Evolutionary conservation across 1,140 invertebrate species (phyloP).

Genomic region (Nasonia giraulti): DNA sequence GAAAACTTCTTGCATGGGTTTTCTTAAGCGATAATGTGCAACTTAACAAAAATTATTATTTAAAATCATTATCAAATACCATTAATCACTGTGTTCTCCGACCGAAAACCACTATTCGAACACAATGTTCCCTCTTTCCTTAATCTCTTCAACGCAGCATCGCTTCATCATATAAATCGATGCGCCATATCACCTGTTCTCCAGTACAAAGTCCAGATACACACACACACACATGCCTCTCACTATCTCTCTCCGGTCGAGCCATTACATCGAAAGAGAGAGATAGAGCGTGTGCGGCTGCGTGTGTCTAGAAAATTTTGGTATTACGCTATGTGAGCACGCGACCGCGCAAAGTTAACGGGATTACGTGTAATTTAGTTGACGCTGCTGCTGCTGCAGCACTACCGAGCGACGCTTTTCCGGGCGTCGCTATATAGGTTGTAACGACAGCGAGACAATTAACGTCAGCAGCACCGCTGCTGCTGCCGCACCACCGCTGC

Average conservation of each 20-base stretch:
- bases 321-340: slow-evolving; percentile 35
- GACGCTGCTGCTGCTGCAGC: slow-evolving; percentile 13
- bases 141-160: background rate
- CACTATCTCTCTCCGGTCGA: slow-evolving; percentile 28
- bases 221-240: background rate
- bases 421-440: background rate
- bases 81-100: too few species aligned
- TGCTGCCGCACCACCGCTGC: slow-evolving; percentile 51
- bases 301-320: slow-evolving; percentile 44
- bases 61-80: too few species aligned
- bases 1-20: too few species aligned
- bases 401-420: background rate
- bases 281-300: background rate
- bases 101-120: background rate
- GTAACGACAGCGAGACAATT: slow-evolving; percentile 37
- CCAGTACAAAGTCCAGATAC: background rate
- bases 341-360: slow-evolving; percentile 48
- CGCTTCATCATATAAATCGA: background rate
- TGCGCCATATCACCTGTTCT: background rate
- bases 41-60: too few species aligned
- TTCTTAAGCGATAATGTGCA: too few species aligned
- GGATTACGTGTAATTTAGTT: slow-evolving; percentile 52
- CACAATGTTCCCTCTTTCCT: background rate
- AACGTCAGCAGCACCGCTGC: slow-evolving; percentile 50
- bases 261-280: slow-evolving; percentile 26